Base-by-base conservation (phyloP, 1,140 invertebrate species). In the Berghia stephanieae region DNA sequence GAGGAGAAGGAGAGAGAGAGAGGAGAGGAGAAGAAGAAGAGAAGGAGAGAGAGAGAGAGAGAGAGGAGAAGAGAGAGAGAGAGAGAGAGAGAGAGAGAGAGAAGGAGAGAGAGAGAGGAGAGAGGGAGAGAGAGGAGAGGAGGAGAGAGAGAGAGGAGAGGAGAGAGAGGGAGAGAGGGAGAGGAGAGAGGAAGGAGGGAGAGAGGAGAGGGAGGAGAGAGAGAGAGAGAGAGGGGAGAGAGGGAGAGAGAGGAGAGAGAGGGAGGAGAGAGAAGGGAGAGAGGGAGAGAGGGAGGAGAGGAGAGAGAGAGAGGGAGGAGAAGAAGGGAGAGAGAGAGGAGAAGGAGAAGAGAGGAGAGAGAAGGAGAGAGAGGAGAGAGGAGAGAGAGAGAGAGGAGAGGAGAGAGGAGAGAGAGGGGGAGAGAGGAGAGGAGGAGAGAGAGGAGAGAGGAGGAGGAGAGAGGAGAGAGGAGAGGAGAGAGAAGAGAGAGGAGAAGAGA, bases 1-100 rank as follows among this genome's bases (percentile, higher is more conserved):
- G 36, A 34, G 36, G 57, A 60, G 57, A 60, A 34, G 36, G 57
- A 60, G 57, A 60, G 57, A 60, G 57, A 60, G 57, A 60, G 57
- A 60, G 57, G n/a, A n/a, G n/a, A n/a, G n/a, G n/a, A n/a, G n/a
- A n/a, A n/a, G n/a, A n/a, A n/a, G n/a, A n/a, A n/a, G n/a, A n/a
- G n/a, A n/a, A n/a, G n/a, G n/a, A n/a, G n/a, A n/a, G n/a, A n/a
- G n/a, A n/a, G n/a, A n/a, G n/a, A n/a, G n/a, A n/a, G n/a, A n/a
- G n/a, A n/a, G n/a, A n/a, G n/a, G n/a, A n/a, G n/a, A n/a, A n/a
- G n/a, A 60, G 57, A 60, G 57, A 60, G 57, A 60, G 57, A 60
- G 57, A 60, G 57, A 60, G 57, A 60, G 57, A 60, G 13, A 52
- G 46, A 52, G n/a, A 60, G n/a, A 31, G n/a, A 21, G n/a, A 4